A percentile compares a stretch with the other conserved stretches of the same genome.
Conservation (phyloP, 2,113 vertebrate genomes). For the Myrmecophaga tridactyla region DNA sequence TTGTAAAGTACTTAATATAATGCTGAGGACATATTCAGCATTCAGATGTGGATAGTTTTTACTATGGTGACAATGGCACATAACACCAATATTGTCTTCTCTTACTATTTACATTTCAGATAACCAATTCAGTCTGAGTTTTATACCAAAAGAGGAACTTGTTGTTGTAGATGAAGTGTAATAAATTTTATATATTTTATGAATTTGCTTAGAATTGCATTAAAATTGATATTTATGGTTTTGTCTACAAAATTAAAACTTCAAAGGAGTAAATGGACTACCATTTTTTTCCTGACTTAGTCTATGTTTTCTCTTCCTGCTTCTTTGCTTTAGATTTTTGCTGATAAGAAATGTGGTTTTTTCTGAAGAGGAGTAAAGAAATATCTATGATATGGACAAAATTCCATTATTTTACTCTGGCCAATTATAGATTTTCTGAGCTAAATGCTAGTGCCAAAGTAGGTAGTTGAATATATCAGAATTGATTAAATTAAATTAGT, state of each 20-base stretch:
- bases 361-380: not conserved
- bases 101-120: not conserved
- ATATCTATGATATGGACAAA: not conserved
- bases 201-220: not conserved
- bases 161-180: not conserved
- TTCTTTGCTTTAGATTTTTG: not conserved
- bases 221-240: not conserved
- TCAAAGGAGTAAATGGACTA: not conserved
- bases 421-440: not conserved
- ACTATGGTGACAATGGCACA: not conserved
- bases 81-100: not conserved
- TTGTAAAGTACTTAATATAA: not conserved
- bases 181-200: not conserved
- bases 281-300: not conserved
- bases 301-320: not conserved
- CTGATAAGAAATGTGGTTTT: not conserved
- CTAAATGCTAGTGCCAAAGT: constrained; percentile 19
- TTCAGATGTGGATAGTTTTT: not conserved
- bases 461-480: not conserved
- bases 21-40: not conserved
- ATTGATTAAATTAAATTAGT: not conserved
- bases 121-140: not conserved
- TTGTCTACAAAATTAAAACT: not conserved
- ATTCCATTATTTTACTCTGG: not conserved
- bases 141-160: not conserved